Evolutionary conservation across 1,140 invertebrate genomes (phyloP), one percentile per base, ranked within the genome.

Genomic region (Cotesia glomerata): DNA sequence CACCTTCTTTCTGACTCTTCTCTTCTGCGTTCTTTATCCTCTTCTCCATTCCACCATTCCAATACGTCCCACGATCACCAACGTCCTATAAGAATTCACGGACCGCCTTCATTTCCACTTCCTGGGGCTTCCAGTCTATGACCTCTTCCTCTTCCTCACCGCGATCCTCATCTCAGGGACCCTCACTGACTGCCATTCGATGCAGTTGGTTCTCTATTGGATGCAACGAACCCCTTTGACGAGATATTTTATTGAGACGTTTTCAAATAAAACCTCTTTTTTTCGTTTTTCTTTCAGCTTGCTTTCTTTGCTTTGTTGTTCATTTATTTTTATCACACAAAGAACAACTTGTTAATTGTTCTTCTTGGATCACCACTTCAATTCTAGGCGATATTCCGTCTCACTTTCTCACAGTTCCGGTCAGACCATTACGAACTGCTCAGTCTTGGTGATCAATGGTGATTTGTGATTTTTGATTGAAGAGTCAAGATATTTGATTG

Each of bases 41-140:
- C 78, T 77, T 78, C 63, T 72, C 77, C 70, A 73, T 77, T 72
- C 77, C 70, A 73, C 78, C 75, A 67, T 72, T 64, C 74, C 75
- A 74, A 75, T 78, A 75, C 75, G 67, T 64, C 74, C 71, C 66
- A 68, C 71, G 68, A 32, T 61, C 45, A n/a, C 65, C 39, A 64
- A 62, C 69, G 74, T 52, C 56, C 39, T 54, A 52, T 66, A 59
- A 72, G 58, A 73, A 64, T 36, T 61, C 49, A 68, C 51, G 32
- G 68, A 67, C 65, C 65, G 65, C 65, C 65, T 67, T 67, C 65
- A 49, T 45, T 52, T 52, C 65, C 65, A 67, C 65, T 67, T 54
- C 49, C 65, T 64, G n/a, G 11, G 11, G 49, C 14, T 35, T 65
- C 13, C 68, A 71, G 39, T 45, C 52, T 54, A 54, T 45, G 32